Conservation (phyloP, 92 coral and sea anemone species). For the Bergia sp. region DNA sequence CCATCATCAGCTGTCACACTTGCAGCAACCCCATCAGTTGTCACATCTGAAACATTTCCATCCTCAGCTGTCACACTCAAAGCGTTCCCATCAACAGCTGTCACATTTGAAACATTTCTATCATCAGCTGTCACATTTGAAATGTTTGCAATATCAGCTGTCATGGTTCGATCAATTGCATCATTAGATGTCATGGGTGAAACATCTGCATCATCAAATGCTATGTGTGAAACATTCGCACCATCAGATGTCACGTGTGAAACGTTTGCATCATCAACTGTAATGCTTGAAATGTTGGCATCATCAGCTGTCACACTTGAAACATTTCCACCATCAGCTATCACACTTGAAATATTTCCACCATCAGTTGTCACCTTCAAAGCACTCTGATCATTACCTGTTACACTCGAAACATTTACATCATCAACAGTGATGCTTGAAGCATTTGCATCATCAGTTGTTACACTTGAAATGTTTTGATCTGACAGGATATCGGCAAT, state of each 20-base stretch:
- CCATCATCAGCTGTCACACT: not conserved
- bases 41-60: not conserved
- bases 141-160: too few species aligned
- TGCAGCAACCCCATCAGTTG: not conserved
- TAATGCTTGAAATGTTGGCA: not conserved
- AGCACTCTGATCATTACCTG: not conserved
- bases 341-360: not conserved
- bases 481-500: not conserved
- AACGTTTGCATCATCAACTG: not conserved
- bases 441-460: not conserved
- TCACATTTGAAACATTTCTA: not conserved
- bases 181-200: not conserved
- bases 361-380: not conserved
- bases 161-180: not conserved
- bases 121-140: not conserved
- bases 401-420: not conserved
- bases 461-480: not conserved
- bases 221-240: not conserved
- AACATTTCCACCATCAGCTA: too few species aligned
- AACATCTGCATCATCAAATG: not conserved
- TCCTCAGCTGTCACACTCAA: not conserved
- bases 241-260: not conserved
- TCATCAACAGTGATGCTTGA: not conserved
- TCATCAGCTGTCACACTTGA: too few species aligned
- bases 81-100: not conserved